Percentiles rank a stretch among this genome's conserved stretches.
phyloP scores from a whole-genome alignment of 2,888 invertebrate genomes.

The Clistopyga incitator region DNA sequence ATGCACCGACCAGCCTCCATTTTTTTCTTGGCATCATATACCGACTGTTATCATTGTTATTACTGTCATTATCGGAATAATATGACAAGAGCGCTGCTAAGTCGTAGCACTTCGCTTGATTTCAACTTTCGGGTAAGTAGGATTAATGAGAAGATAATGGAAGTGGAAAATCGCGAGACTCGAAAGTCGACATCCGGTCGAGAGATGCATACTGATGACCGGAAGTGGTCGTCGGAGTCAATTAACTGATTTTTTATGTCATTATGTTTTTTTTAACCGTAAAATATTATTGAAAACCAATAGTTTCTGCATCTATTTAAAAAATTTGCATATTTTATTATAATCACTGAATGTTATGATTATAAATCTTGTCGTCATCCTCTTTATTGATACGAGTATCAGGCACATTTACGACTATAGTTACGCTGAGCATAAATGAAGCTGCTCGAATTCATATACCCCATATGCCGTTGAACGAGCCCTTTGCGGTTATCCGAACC shows the following conservation, averaged over 20 bases:
- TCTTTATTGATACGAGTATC: too few relatives aligned
- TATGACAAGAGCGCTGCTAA: background rate
- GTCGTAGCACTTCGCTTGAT: background rate
- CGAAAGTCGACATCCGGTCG: slow-evolving; percentile 19
- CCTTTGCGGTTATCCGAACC: slow-evolving; percentile 40
- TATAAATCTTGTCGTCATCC: too few relatives aligned
- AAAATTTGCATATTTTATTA: too few relatives aligned
- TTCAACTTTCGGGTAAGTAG: background rate
- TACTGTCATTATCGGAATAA: slow-evolving; percentile 7
- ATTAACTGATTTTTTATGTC: too few relatives aligned
- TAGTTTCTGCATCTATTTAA: too few relatives aligned
- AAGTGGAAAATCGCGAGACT: slow-evolving; percentile 2
- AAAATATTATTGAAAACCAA: too few relatives aligned
- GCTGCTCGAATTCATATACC: background rate
- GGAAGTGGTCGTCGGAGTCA: background rate
- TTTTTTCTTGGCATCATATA: slow-evolving; percentile 8
- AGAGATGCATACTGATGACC: too few relatives aligned
- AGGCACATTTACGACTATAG: too few relatives aligned
- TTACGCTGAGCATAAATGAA: background rate
- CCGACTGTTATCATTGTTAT: slow-evolving; percentile 10
- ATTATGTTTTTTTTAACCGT: too few relatives aligned
- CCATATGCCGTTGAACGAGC: background rate
- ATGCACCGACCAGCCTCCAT: slow-evolving; percentile 4
- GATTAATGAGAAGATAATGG: background rate
- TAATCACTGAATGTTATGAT: too few relatives aligned